phyloP scores from a whole-genome alignment of 2,888 invertebrate genomes.

The Doris montereyensis region DNA sequence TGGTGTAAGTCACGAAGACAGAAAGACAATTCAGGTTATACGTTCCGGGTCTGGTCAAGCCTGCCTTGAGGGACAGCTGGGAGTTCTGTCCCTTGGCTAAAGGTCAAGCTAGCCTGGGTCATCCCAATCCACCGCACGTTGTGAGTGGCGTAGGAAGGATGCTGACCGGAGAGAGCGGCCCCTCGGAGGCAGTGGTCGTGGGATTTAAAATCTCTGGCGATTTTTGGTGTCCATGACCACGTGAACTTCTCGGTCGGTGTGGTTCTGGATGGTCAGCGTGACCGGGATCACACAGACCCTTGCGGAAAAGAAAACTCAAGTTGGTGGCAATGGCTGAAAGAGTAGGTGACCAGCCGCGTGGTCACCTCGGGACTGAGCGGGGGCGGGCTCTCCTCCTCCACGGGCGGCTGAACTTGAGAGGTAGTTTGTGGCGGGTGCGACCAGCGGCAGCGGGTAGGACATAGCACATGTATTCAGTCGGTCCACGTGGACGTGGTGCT shows the following conservation, averaged over 20 bases:
- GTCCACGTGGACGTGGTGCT: conserved; percentile 80
- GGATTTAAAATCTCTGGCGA: conserved; percentile 58
- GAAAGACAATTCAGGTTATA: conserved; percentile 68
- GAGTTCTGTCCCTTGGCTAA: conserved; percentile 57
- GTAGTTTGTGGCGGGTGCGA: conserved; percentile 61
- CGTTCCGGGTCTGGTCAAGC: conserved; percentile 68
- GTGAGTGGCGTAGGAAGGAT: conserved; percentile 31
- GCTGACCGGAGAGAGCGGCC: conserved; percentile 10
- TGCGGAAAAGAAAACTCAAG: conserved; percentile 79
- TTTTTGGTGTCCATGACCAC: conserved; percentile 64
- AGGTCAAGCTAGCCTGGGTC: conserved; percentile 59
- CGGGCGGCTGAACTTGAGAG: conserved; percentile 70
- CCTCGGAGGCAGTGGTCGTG: neutral
- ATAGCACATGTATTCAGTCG: conserved; percentile 77
- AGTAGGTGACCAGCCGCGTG: conserved; percentile 77
- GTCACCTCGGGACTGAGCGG: conserved; percentile 69
- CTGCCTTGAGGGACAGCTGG: conserved; percentile 60
- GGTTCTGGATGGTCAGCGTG: conserved; percentile 73
- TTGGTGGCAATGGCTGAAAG: conserved; percentile 77
- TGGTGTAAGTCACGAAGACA: conserved; percentile 62
- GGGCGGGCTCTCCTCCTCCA: conserved; percentile 50
- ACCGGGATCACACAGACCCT: conserved; percentile 81
- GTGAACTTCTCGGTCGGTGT: conserved; percentile 54
- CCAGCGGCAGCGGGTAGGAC: conserved; percentile 72
- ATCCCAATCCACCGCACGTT: conserved; percentile 69